Conservation (phyloP, 1,140 invertebrate genomes). For the Pollicipes pollicipes region DNA sequence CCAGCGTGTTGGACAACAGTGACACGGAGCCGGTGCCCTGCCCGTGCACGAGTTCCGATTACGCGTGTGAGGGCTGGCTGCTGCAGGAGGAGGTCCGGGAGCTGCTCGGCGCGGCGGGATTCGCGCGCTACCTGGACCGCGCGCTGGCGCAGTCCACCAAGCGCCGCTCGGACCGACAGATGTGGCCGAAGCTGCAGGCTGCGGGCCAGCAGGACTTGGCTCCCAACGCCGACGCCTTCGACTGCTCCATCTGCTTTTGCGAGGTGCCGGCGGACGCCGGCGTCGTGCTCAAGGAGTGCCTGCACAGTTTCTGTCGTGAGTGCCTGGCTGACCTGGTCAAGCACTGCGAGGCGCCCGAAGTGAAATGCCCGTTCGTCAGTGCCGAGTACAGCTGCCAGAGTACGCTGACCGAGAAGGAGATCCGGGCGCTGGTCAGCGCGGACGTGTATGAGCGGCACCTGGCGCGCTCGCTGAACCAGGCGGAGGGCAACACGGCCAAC, state of each 20-base stretch:
- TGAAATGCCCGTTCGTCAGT: slow-evolving; percentile 65
- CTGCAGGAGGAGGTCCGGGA: background rate
- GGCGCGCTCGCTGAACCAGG: slow-evolving; percentile 56
- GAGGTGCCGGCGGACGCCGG: slow-evolving; percentile 46
- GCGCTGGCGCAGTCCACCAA: background rate
- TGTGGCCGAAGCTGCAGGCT: background rate
- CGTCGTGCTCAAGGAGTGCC: slow-evolving; percentile 64
- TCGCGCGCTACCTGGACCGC: background rate
- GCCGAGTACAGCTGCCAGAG: slow-evolving; percentile 54
- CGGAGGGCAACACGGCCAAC: slow-evolving; percentile 61
- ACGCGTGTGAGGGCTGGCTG: background rate
- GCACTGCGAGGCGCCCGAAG: slow-evolving; percentile 52
- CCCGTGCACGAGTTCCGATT: background rate
- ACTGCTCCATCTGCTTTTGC: slow-evolving; percentile 68
- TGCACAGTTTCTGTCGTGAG: slow-evolving; percentile 66
- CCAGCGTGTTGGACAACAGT: background rate
- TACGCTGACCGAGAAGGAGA: slow-evolving; percentile 63
- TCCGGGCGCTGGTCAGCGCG: slow-evolving; percentile 56
- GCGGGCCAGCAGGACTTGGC: slow-evolving; percentile 31
- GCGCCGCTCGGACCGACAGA: background rate
- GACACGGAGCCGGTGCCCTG: background rate
- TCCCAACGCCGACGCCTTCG: slow-evolving; percentile 48
- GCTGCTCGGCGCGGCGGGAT: background rate
- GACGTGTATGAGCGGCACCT: slow-evolving; percentile 59
- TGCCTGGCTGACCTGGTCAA: slow-evolving; percentile 60